Evolutionary conservation across 1,140 invertebrate genomes (phyloP), one percentile per base, ranked within the genome.

Genomic region (Hylaeus anthracinus): DNA sequence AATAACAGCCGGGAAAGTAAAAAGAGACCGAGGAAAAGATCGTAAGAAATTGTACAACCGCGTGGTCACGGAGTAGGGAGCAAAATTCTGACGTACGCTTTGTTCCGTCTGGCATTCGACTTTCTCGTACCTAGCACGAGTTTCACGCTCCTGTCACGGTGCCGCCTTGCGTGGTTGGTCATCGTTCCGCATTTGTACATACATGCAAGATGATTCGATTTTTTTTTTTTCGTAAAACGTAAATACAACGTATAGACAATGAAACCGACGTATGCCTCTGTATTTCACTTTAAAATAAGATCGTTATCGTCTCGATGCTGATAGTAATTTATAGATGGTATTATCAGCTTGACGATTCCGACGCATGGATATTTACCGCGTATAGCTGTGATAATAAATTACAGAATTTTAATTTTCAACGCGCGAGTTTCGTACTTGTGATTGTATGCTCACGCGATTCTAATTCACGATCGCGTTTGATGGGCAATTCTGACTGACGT

Each of bases 71-170:
- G 48, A 69, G 66, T 61, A 69, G 79, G 48, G 61, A 75, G 45
- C 45, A 69, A 80, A 80, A 80, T 86, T 86, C 75, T 74, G 82
- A 70, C 72, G 64, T 80, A 70, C 60, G 70, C 77, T 80, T 83
- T 83, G 81, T 80, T 80, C 72, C 58, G 10, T 55, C 43, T 71
- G 53, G 73, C 55, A 74, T 81, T 70, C 73, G 63, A 78, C 84
- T 85, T 86, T 86, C 84, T 75, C 79, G 79, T 80, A 75, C 79
- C 79, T 85, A 85, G 79, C 83, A 60, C 77, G 73, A 72, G 73
- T 60, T 82, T 81, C 71, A 56, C 79, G 72, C 74, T 67, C 37
- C 74, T 78, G 72, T 75, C 72, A 80, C 64, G 72, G 63, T 75
- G 63, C 72, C 64, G 55, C 72, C 37, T 75, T 80, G 63, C 55